Conservation (phyloP, 1,140 invertebrate genomes). For the Drosophila ficusphila region DNA sequence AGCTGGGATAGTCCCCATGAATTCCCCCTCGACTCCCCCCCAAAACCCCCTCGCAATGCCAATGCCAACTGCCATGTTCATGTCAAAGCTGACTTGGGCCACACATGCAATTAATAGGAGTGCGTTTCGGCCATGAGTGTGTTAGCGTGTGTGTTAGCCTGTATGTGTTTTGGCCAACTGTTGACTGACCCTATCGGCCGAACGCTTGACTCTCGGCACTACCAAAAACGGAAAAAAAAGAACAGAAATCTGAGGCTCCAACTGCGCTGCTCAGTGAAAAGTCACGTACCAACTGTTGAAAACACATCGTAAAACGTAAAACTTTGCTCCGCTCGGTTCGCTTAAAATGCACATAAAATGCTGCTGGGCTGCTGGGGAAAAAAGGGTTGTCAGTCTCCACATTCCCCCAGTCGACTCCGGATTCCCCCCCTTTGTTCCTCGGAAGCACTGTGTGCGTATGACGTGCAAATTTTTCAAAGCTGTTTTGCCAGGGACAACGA, state of each 20-base stretch:
- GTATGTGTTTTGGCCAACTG: slow-evolving; percentile 64
- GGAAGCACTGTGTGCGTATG: slow-evolving; percentile 72
- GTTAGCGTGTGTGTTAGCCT: slow-evolving; percentile 18
- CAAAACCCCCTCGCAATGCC: not conserved
- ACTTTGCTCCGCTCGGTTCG: slow-evolving; percentile 57
- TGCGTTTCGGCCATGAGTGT: slow-evolving; percentile 19
- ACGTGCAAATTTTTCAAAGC: slow-evolving; percentile 77
- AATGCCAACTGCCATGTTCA: slow-evolving; percentile 50
- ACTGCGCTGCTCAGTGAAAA: slow-evolving; percentile 69
- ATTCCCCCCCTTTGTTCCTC: slow-evolving; percentile 3
- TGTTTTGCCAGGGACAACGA: slow-evolving; percentile 44
- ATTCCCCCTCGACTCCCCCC: not conserved
- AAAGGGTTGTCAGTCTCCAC: slow-evolving; percentile 57
- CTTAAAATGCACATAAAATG: slow-evolving; percentile 60
- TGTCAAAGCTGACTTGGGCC: slow-evolving; percentile 52
- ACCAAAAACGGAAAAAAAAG: slow-evolving; percentile 32
- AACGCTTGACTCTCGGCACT: not conserved
- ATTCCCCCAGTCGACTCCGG: not conserved
- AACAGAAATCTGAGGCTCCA: slow-evolving; percentile 54
- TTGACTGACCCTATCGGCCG: slow-evolving; percentile 64
- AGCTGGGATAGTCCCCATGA: not conserved
- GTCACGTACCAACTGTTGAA: slow-evolving; percentile 79
- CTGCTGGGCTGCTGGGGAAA: not conserved
- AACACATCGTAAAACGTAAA: slow-evolving; percentile 76
- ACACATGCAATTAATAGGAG: slow-evolving; percentile 70